Evolutionary conservation across 2,797 vertebrate genomes (phyloP), one percentile per base, ranked within the genome.

Genomic region (Rhinoraja longicauda): DNA sequence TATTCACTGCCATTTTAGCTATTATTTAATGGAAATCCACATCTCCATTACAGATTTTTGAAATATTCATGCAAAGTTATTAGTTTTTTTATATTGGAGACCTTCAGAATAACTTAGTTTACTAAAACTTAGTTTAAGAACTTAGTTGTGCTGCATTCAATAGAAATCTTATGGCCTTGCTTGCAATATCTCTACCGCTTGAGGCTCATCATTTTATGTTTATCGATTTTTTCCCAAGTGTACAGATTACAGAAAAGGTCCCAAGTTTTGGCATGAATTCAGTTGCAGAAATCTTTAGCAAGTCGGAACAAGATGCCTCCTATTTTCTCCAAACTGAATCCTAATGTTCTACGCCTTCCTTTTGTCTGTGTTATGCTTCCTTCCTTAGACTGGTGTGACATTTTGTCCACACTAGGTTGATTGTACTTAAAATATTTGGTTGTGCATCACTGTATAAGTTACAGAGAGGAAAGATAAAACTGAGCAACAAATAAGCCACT

Each of bases 41-140:
- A 64, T 62, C 29, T n/a, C 57, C n/a, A 57, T 62, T 86, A 24
- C 82, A 86, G 5, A 62, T 86, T 86, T 62, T 8, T 32, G 15
- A 86, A 86, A 86, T 62, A 86, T 82, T 82, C 45, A 82, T 86
- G 59, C 13, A 62, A 62, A 17, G 59, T 19, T 86, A 81, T 81
- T 24, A 17, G 5, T 13, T 62, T 86, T 53, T 86, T 86, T n/a
- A 19, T 19, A 86, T 62, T 5, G 32, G 15, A 62, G 79, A 32
- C 57, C 79, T 82, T 82, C 26, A 62, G 13, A 86, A 86, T 86
- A 86, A n/a, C 57, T 86, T 8, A 64, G 3, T 32, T 64, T 32
- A 59, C 29, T 4, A 32, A 32, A 53, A 53, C 45, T 53, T 5
- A 3, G 45, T 53, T 53, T 53, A 53, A 53, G 45, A 53, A 53